These are phyloP conservation scores for Anolis sagrei DNA, from an alignment of 2,113 vertebrate genomes.

Conservation along the genomic window DNA sequence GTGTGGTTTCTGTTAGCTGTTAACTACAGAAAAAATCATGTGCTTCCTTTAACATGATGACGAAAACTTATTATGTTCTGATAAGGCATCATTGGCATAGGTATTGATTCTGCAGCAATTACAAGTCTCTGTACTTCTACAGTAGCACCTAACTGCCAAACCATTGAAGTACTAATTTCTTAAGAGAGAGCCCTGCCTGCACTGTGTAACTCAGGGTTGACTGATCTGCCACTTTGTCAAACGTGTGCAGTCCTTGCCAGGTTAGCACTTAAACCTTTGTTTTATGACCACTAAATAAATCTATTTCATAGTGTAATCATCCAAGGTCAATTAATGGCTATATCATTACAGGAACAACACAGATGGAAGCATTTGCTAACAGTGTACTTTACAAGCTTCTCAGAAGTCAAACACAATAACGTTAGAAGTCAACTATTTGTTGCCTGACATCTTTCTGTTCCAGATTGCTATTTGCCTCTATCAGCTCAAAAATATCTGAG, in stretches of 20 bases:
- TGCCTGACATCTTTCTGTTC: background rate
- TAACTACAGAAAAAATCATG: background rate
- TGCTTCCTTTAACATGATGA: conserved; percentile 42
- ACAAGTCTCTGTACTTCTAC: conserved; percentile 50
- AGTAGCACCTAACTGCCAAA: conserved; percentile 55
- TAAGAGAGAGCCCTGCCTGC: background rate
- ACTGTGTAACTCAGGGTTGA: background rate
- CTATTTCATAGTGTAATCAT: background rate
- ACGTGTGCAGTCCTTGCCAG: background rate
- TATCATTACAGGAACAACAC: conserved; percentile 11
- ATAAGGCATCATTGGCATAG: conserved; percentile 16
- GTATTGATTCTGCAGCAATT: conserved; percentile 24
- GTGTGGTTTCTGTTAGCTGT: too few relatives aligned
- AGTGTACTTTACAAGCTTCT: conserved; percentile 1
- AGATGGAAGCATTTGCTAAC: conserved; percentile 21
- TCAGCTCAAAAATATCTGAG: background rate
- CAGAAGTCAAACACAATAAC: background rate
- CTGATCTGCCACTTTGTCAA: conserved; percentile 19
- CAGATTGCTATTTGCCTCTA: conserved; percentile 14
- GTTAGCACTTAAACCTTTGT: conserved; percentile 20
- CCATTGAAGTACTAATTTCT: conserved; percentile 39
- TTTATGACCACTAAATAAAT: conserved; percentile 30
- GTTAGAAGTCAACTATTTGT: conserved; percentile 18
- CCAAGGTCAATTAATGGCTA: conserved; percentile 33
- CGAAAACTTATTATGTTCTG: background rate